Conservation (phyloP, 2,113 vertebrate species). For the Grammomys dolichurus region DNA sequence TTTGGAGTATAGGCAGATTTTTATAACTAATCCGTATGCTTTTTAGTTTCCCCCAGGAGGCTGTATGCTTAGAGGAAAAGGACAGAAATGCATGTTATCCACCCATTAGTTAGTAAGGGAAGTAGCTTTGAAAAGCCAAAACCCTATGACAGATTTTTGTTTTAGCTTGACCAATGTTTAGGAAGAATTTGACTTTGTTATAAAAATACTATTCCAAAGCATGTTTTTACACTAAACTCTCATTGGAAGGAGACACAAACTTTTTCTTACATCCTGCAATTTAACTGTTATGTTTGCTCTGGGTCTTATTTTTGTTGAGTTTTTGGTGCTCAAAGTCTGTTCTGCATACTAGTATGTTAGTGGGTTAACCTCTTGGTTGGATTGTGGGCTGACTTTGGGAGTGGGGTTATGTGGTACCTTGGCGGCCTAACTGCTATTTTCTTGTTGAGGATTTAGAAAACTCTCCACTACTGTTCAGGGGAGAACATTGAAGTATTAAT, state of each 20-base stretch:
- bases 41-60: slow-evolving; percentile 37
- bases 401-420: neutral
- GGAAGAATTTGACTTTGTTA: slow-evolving; percentile 5
- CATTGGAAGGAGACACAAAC: neutral
- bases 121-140: slow-evolving; percentile 5
- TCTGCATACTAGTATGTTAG: neutral
- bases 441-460: slow-evolving; percentile 7
- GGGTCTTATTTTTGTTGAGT: slow-evolving; percentile 35
- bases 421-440: neutral
- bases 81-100: neutral
- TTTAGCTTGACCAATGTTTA: slow-evolving; percentile 33
- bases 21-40: neutral
- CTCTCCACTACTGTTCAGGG: neutral
- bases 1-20: slow-evolving; percentile 9
- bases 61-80: neutral
- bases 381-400: neutral
- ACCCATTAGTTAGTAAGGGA: neutral
- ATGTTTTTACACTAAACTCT: slow-evolving; percentile 20
- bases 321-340: slow-evolving; percentile 54
- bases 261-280: neutral
- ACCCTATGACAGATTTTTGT: neutral
- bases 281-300: neutral
- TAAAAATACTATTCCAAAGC: slow-evolving; percentile 25
- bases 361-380: neutral
- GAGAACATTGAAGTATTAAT: neutral